A percentile compares a stretch with the other conserved stretches of the same genome.
Evolutionary conservation across 92 coral and sea anemone species (phyloP).

Genomic region (Zoanthus solanderi): DNA sequence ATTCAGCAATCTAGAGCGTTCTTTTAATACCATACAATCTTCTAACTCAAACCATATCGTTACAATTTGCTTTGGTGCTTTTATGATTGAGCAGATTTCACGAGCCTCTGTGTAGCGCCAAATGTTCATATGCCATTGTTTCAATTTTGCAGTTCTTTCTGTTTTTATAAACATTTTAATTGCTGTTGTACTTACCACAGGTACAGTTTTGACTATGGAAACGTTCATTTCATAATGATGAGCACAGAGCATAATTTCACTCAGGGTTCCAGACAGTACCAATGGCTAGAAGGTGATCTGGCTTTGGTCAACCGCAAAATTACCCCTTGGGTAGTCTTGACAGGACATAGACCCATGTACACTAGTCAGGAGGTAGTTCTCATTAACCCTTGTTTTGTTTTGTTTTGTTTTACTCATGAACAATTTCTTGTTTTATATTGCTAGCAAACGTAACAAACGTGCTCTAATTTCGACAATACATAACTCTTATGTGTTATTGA

Average conservation of each 20-base stretch:
- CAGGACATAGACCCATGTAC: slow-evolving; percentile 92
- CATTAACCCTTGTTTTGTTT: not conserved
- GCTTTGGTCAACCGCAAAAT: slow-evolving; percentile 68
- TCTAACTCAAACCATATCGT: too few species aligned
- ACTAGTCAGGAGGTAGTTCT: slow-evolving; percentile 61
- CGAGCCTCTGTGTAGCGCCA: too few species aligned
- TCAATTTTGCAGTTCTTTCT: not conserved
- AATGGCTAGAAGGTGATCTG: slow-evolving; percentile 79
- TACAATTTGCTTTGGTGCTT: too few species aligned
- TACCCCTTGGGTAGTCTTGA: slow-evolving; percentile 86
- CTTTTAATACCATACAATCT: too few species aligned
- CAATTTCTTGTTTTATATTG: too few species aligned
- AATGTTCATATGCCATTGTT: too few species aligned
- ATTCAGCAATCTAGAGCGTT: too few species aligned
- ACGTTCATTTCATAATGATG: slow-evolving; percentile 89
- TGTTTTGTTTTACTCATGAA: not conserved
- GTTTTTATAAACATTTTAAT: not conserved
- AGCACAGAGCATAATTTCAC: slow-evolving; percentile 84
- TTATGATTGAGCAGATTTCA: too few species aligned
- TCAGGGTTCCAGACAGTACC: slow-evolving; percentile 78
- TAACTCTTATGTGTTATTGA: too few species aligned
- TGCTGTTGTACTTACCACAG: slow-evolving; percentile 27
- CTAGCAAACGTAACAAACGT: too few species aligned
- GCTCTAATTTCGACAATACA: too few species aligned
- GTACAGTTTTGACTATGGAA: slow-evolving; percentile 90